phyloP scores from a whole-genome alignment of 2,888 invertebrate genomes.

The Diarsia brunnea region DNA sequence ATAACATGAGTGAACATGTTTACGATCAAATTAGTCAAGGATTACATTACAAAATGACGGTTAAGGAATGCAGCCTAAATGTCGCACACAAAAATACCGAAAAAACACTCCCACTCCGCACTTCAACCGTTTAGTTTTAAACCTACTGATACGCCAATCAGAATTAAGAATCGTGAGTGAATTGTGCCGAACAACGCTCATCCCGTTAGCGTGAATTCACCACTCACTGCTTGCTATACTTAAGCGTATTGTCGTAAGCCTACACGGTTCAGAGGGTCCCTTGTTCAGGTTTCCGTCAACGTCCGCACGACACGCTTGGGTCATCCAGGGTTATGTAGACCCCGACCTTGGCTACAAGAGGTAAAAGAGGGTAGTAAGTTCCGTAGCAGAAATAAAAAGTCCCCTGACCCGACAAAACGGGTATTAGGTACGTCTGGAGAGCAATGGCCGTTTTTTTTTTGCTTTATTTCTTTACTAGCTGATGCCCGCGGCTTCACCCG shows the following conservation, averaged over 20 bases:
- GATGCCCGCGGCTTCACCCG: no score
- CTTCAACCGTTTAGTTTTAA: neutral
- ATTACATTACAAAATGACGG: conserved; percentile 1
- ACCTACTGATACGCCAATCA: neutral
- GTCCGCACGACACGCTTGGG: neutral
- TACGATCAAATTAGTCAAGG: conserved; percentile 55
- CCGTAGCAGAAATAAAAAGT: neutral
- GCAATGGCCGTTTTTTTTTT: neutral
- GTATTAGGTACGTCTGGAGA: neutral
- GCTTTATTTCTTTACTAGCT: no score
- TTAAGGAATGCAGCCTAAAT: neutral
- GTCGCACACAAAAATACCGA: neutral
- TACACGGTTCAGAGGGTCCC: neutral
- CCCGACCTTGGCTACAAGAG: neutral
- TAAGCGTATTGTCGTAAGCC: neutral
- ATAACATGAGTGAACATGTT: conserved; percentile 35
- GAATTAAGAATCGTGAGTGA: neutral
- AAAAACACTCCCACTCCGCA: no score
- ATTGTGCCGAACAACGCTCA: neutral
- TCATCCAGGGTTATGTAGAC: neutral
- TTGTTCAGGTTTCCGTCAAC: neutral
- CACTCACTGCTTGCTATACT: neutral
- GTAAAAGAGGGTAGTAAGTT: neutral
- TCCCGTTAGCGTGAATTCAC: no score
- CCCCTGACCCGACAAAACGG: neutral